phyloP scores from a whole-genome alignment of 2,797 vertebrate genomes.

The Chaenodraco wilsoni region DNA sequence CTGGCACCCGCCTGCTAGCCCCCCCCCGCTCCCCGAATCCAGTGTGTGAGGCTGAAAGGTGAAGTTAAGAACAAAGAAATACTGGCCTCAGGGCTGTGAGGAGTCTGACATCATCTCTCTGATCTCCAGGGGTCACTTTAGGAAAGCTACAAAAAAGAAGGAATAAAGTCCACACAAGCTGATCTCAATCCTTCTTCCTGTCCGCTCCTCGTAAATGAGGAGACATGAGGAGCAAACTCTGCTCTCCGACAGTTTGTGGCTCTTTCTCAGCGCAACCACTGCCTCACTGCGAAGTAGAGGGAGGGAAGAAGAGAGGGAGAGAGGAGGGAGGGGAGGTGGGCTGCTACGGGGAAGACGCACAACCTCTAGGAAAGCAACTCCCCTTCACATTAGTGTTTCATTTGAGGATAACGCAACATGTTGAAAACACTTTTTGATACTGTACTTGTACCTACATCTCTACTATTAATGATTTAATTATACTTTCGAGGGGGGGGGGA shows the following conservation, averaged over 20 bases:
- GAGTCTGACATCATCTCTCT: constrained; percentile 43
- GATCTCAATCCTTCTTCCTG: constrained; percentile 40
- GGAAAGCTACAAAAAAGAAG: constrained; percentile 18
- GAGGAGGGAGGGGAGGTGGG: too few species aligned
- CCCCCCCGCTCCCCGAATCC: constrained; percentile 69
- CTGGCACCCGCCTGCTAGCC: constrained; percentile 75
- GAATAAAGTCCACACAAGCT: constrained; percentile 57
- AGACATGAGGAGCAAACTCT: constrained; percentile 46
- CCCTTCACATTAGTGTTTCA: too few species aligned
- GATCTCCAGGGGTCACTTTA: constrained; percentile 52
- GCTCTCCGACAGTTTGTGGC: constrained; percentile 64
- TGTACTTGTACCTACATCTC: too few species aligned
- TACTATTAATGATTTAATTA: too few species aligned
- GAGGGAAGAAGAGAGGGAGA: too few species aligned
- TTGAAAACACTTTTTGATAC: too few species aligned
- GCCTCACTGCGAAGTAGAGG: constrained; percentile 67
- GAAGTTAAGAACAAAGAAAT: background rate
- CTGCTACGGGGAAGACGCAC: constrained; percentile 30
- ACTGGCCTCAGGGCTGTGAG: constrained; percentile 45
- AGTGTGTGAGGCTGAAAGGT: constrained; percentile 51
- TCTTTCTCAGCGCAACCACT: constrained; percentile 60
- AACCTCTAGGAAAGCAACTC: constrained; percentile 6
- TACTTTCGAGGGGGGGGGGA: too few species aligned
- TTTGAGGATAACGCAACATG: too few species aligned
- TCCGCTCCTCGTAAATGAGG: constrained; percentile 24